A percentile compares a stretch with the other conserved stretches of the same genome.
Evolutionary conservation across 2,113 vertebrate species (phyloP).

Genomic region (Macheiramphus alcinus): DNA sequence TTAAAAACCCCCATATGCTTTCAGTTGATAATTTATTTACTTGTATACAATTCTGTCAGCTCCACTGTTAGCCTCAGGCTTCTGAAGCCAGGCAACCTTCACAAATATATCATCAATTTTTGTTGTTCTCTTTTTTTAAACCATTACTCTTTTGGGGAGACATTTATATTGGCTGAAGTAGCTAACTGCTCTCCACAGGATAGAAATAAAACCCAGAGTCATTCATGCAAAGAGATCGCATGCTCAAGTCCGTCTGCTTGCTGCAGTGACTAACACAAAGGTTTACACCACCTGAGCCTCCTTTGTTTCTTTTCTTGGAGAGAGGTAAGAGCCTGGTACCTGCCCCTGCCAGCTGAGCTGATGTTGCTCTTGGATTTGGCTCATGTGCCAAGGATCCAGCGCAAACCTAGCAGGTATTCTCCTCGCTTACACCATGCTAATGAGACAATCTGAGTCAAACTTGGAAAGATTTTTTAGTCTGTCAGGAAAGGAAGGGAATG

Average conservation of each 20-base stretch:
- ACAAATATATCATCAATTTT: background rate
- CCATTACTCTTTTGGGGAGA: background rate
- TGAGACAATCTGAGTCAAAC: background rate
- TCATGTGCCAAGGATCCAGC: background rate
- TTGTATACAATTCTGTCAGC: background rate
- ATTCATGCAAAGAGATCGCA: background rate
- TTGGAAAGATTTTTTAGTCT: background rate
- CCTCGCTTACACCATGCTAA: background rate
- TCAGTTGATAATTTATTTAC: constrained; percentile 7
- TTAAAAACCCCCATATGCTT: background rate
- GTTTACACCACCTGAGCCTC: background rate
- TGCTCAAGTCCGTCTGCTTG: background rate
- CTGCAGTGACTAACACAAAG: background rate
- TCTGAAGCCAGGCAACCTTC: background rate
- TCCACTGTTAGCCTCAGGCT: background rate
- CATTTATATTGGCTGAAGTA: background rate
- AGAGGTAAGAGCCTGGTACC: background rate
- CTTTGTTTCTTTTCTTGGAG: background rate
- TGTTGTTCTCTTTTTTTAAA: background rate
- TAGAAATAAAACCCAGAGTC: background rate
- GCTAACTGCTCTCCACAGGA: constrained; percentile 2
- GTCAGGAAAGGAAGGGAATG: constrained; percentile 5
- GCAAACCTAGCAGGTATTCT: background rate
- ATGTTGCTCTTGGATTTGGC: background rate
- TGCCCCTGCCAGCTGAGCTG: background rate